A percentile compares a stretch with the other conserved stretches of the same genome.
phyloP scores from a whole-genome alignment of 2,888 invertebrate genomes.

The Lordiphosa fenestrarum region DNA sequence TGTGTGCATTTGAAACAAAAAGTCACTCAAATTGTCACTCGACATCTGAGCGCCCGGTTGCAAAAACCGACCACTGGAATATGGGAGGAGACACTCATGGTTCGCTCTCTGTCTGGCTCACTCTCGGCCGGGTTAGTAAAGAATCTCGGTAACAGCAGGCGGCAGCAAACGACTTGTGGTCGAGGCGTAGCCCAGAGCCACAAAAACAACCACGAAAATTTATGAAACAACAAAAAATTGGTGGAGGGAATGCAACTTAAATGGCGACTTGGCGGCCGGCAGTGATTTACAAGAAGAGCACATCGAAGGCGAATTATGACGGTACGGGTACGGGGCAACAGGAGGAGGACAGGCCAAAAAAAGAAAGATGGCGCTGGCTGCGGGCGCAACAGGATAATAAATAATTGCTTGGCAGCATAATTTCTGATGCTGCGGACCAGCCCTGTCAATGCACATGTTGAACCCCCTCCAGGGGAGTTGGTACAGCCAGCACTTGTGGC shows the following conservation, averaged over 20 bases:
- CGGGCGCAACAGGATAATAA: conserved; percentile 65
- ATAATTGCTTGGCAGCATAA: conserved; percentile 70
- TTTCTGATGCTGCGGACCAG: conserved; percentile 41
- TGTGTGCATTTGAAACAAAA: conserved; percentile 1
- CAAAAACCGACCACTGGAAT: conserved; percentile 57
- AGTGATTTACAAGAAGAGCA: conserved; percentile 24
- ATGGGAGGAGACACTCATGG: conserved; percentile 58
- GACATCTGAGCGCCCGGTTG: conserved; percentile 29
- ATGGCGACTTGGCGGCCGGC: conserved; percentile 48
- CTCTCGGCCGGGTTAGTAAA: conserved; percentile 23
- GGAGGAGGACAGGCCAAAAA: conserved; percentile 25
- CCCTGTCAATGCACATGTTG: conserved; percentile 57
- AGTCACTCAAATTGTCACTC: conserved; percentile 49
- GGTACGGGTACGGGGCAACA: conserved; percentile 10
- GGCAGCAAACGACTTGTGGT: conserved; percentile 36
- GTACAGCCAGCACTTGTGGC: conserved; percentile 43
- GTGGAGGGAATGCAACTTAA: conserved; percentile 28
- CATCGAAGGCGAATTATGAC: conserved; percentile 11
- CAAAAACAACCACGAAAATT: conserved; percentile 58
- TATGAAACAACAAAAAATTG: conserved; percentile 51
- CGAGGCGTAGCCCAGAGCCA: conserved; percentile 54
- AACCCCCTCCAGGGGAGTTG: conserved; percentile 30
- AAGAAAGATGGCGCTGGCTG: conserved; percentile 49
- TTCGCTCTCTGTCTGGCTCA: conserved; percentile 22
- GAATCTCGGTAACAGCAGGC: conserved; percentile 57